Base-by-base conservation (phyloP, 2,113 vertebrate genomes). In the Mystacornis crossleyi region DNA sequence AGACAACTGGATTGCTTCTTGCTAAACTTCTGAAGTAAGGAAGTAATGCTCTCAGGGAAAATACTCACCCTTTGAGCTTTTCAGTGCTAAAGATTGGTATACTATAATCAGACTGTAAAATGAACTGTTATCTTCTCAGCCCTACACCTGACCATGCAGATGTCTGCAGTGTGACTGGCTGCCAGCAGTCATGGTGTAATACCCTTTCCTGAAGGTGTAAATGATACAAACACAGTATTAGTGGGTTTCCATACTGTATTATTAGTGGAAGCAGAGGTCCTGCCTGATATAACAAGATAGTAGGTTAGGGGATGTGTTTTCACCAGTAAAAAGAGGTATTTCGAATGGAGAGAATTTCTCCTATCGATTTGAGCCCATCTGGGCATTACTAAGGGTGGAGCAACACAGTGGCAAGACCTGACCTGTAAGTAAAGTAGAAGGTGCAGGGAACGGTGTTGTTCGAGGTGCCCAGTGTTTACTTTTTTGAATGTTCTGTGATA, bases 311-410 rank as follows among this genome's bases (percentile, higher is more conserved):
- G 8, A 17, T 58, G 18, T 43, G 2, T 84, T 93, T 91, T 54
- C 55, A 81, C 6, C 4, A 47, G 8, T 66, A 58, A 84, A 50
- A 78, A 78, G 31, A 45, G 8, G 3, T 73, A 7, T 48, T 19
- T 91, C 0, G 0, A 57, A 18, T 29, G 10, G 47, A 54, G 16
- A 62, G 14, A 29, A 67, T 69, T 62, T 87, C 10, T 47, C 2
- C 3, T 57, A 17, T 12, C 36, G 78, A 9, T 66, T 70, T 72
- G 29, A 34, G 20, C 9, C 23, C 16, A 3, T 58, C 62, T 60
- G 21, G 24, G 43, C 0, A 0, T 79, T 75, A 38, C 14, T 18
- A 8, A 42, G 18, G 28, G 12, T 69, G 45, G 31, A 75, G 48
- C 6, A 60, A 55, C 10, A 14, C 12, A 17, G 18, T 55, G 45